Base-by-base conservation (phyloP, 2,797 vertebrate genomes). In the Ceryle rudis region DNA sequence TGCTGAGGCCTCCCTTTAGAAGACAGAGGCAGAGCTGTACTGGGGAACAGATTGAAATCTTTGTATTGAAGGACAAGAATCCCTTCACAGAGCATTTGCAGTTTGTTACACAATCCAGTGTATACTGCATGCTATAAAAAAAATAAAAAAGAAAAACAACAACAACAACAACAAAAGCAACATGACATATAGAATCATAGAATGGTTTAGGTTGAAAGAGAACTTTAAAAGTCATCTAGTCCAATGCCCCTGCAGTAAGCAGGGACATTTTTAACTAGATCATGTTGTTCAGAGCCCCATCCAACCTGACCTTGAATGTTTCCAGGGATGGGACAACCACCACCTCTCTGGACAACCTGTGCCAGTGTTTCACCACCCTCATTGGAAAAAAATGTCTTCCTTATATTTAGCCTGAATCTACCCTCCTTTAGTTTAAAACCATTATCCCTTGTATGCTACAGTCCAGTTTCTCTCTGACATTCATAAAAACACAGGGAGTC, bases 1-100 rank as follows among this genome's bases (percentile, higher is more conserved):
- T 86, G 28, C 89, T 77, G 86, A 94, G 89, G 92, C 95, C 94
- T 97, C 95, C 79, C 62, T 44, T 83, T 83, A 93, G 86, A 92
- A 79, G 57, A 35, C 54, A 70, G 72, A 89, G 67, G 55, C 80
- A 95, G 86, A 92, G 65, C 77, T 75, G 58, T 51, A 78, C 69
- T 47, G 44, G 23, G 39, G 52, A 31, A 46, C 57, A 72, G 73
- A 70, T 54, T 74, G 62, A 92, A 93, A 85, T 85, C 67, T 89
- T 78, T 69, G 54, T 58, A 54, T 3, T 54, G 61, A 92, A 91
- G 39, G 54, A 86, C 42, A 91, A 93, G 95, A 95, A 69, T n/a
- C 65, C 81, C 65, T 81, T 81, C 57, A 74, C 47, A 67, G 69
- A 87, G 26, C 26, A 46, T 81, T 78, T 80, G 70, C 70, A 58